A percentile compares a stretch with the other conserved stretches of the same genome.
phyloP scores from a whole-genome alignment of 2,797 vertebrate species.

The Orientallactaga sibirica region DNA sequence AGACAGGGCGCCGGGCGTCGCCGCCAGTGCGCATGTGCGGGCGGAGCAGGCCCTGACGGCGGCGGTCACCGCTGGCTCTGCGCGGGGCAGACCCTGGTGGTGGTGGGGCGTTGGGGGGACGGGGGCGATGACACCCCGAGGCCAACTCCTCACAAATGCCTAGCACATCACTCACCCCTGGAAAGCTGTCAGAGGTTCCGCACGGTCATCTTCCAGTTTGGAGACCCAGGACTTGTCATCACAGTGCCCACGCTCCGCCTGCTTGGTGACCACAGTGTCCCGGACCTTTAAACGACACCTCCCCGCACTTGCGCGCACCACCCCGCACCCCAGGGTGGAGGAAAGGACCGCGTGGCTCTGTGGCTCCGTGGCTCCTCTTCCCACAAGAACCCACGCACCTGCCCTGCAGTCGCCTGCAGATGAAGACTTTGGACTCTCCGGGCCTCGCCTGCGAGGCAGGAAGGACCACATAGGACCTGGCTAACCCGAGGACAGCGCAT shows the following conservation, averaged over 20 bases:
- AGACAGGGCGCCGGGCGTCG: conserved; percentile 73
- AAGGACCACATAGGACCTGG: neutral
- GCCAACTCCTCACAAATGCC: too few species aligned
- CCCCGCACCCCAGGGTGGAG: neutral
- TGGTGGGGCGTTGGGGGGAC: too few species aligned
- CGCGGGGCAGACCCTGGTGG: neutral
- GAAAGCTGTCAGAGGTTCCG: too few species aligned
- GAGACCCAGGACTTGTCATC: too few species aligned
- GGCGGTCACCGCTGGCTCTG: too few species aligned
- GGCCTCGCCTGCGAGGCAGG: neutral
- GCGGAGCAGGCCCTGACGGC: neutral
- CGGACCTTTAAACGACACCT: neutral
- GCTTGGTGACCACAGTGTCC: too few species aligned
- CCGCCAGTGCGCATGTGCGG: conserved; percentile 74
- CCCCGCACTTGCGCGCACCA: neutral
- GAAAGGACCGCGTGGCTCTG: neutral
- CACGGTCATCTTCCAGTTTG: too few species aligned
- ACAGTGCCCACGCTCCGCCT: too few species aligned
- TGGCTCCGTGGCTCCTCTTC: neutral
- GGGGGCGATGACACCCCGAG: too few species aligned
- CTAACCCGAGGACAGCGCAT: neutral
- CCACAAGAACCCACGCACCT: neutral
- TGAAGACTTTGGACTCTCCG: neutral
- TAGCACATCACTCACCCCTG: too few species aligned
- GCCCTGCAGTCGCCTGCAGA: neutral